Conservation (phyloP, 2,888 invertebrate species). For the Pristionchus entomophagus region DNA sequence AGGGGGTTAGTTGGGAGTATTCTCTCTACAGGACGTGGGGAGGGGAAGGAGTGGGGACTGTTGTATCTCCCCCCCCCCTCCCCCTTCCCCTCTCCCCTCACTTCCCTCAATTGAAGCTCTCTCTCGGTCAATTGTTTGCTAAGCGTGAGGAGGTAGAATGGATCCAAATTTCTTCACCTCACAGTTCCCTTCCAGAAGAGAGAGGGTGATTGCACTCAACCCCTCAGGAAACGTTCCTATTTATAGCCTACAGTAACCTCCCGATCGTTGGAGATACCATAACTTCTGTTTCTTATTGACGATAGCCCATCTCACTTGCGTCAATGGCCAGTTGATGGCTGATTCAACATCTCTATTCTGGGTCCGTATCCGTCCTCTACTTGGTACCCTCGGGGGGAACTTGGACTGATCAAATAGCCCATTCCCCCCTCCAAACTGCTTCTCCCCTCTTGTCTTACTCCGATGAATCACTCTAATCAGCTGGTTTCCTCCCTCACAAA, state of each 20-base stretch:
- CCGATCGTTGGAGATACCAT: background rate
- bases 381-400: background rate
- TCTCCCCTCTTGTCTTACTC: constrained; percentile 15
- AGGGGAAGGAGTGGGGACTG: constrained; percentile 11
- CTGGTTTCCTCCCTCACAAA: constrained; percentile 5
- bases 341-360: background rate
- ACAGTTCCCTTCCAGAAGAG: constrained; percentile 26
- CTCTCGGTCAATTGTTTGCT: constrained; percentile 27
- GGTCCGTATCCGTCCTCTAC: background rate
- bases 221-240: constrained; percentile 21
- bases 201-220: background rate
- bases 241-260: background rate
- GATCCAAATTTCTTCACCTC: constrained; percentile 32
- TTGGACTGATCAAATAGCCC: background rate
- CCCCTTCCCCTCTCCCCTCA: background rate
- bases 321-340: background rate
- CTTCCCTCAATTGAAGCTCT: constrained; percentile 31
- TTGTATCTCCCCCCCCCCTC: constrained; percentile 35
- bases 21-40: constrained; percentile 38
- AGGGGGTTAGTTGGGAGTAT: constrained; percentile 23
- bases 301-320: background rate
- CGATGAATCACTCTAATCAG: constrained; percentile 36
- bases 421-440: background rate
- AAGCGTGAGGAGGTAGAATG: constrained; percentile 39
- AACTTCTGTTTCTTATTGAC: background rate